Evolutionary conservation across 2,113 vertebrate species (phyloP), one percentile per base, ranked within the genome.

Genomic region (Mesoclemmys tuberculata): DNA sequence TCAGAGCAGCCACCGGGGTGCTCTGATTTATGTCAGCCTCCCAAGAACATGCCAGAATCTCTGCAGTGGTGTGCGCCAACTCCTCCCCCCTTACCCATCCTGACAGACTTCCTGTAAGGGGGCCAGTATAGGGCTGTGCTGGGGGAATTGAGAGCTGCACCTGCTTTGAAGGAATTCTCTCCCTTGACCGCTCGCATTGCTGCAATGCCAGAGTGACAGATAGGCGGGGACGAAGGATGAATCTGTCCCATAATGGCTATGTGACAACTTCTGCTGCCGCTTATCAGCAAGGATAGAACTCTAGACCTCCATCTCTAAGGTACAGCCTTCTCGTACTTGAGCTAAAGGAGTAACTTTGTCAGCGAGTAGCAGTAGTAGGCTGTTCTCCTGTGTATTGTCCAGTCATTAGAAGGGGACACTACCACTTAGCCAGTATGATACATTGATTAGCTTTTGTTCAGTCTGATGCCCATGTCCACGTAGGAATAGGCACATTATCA

Each of bases 121-220:
- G 22, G 26, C 2, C 71, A 0, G 0, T 2, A 10, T 1, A 3
- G 1, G 74, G 19, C 8, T 29, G 38, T 3, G 49, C 49, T 0
- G 0, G 54, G 88, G 85, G 58, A 61, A 27, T 8, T 13, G 0
- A 0, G 46, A 10, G 86, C 78, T 29, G 24, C 26, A 21, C 13
- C 29, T 35, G 49, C 0, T 0, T 22, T 14, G 94, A 91, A 93
- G 92, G 83, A 82, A 74, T n/a, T 18, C 0, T 56, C 44, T 56
- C 29, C 29, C 10, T 4, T 44, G n/a, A 58, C 38, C 14, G 8
- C 54, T 58, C 3, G 3, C 12, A 74, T 41, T 21, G 85, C 41
- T 16, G 83, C 41, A 90, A n/a, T n/a, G n/a, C n/a, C n/a, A n/a
- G n/a, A n/a, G n/a, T 71, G 56, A 61, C 3, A 3, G 12, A 13